Evolutionary conservation across 2,797 vertebrate species (phyloP).

Genomic region (Champsocephalus gunnari): DNA sequence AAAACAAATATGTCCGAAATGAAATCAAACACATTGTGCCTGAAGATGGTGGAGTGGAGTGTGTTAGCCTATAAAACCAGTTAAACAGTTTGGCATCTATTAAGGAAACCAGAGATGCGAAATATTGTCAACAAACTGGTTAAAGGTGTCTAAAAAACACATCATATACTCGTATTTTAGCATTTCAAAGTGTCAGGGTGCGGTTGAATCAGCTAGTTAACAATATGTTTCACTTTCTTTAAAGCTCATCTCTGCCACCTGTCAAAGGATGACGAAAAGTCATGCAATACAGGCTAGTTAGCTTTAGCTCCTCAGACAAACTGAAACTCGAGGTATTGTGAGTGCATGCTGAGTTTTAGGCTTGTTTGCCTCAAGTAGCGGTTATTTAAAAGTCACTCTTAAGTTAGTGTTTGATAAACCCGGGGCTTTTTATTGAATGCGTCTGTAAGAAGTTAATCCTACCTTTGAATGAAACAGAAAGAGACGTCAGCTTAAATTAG

Average conservation of each 20-base stretch:
- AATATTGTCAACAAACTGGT: background rate
- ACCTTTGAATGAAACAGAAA: conserved; percentile 72
- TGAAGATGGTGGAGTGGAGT: background rate
- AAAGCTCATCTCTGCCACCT: conserved; percentile 37
- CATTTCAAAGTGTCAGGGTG: background rate
- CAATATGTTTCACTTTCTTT: background rate
- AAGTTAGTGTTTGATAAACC: accelerated
- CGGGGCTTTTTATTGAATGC: background rate
- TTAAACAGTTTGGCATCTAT: background rate
- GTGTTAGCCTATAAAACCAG: background rate
- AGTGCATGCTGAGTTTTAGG: background rate
- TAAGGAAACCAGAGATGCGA: background rate
- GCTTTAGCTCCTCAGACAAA: conserved; percentile 45
- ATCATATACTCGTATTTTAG: background rate
- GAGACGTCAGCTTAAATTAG: conserved; percentile 64
- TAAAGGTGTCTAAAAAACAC: background rate
- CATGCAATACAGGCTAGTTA: conserved; percentile 38
- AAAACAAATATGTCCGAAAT: background rate
- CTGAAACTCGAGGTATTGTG: conserved; percentile 3
- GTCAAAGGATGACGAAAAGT: conserved; percentile 47
- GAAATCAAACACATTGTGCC: background rate
- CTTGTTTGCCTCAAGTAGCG: accelerated
- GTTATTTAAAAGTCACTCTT: background rate
- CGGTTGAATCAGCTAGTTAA: background rate
- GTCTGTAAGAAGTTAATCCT: background rate